Evolutionary conservation across 2,113 vertebrate species (phyloP).

Genomic region (Ibidorhyncha struthersii): DNA sequence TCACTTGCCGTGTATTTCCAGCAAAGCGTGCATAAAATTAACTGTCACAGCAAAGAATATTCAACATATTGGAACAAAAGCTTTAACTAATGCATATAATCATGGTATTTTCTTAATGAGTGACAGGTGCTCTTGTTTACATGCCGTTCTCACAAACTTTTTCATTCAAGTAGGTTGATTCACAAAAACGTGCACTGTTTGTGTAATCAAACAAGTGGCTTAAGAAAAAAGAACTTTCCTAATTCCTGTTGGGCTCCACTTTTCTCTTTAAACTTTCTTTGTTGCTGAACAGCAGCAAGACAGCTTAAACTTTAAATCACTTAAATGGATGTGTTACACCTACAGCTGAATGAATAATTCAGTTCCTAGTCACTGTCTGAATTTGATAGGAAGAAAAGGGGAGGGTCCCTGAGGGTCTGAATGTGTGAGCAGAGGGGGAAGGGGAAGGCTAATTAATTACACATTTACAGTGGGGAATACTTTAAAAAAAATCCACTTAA

Average conservation of each 20-base stretch:
- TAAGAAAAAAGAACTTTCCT: not conserved
- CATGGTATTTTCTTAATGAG: slow-evolving; percentile 27
- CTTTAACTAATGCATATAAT: not conserved
- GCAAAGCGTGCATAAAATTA: slow-evolving; percentile 46
- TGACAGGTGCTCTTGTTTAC: slow-evolving; percentile 44
- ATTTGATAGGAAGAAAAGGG: slow-evolving; percentile 51
- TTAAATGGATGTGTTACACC: slow-evolving; percentile 64
- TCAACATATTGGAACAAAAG: slow-evolving; percentile 44
- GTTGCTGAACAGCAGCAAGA: slow-evolving; percentile 5
- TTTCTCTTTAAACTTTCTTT: slow-evolving; percentile 34
- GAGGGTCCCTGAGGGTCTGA: slow-evolving; percentile 74
- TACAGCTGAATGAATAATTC: slow-evolving; percentile 70
- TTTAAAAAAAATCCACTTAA: slow-evolving; percentile 74
- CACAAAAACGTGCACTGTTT: slow-evolving; percentile 9
- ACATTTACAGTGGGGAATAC: slow-evolving; percentile 83
- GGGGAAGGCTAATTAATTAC: slow-evolving; percentile 86
- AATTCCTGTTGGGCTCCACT: not conserved
- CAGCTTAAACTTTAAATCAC: slow-evolving; percentile 49
- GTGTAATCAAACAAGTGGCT: slow-evolving; percentile 30
- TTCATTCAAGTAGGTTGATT: slow-evolving; percentile 28
- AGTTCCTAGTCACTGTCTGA: slow-evolving; percentile 62
- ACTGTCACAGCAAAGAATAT: slow-evolving; percentile 4
- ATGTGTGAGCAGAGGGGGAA: slow-evolving; percentile 69
- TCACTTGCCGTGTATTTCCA: slow-evolving; percentile 25
- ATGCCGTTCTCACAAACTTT: not conserved